A percentile compares a stretch with the other conserved stretches of the same genome.
These are phyloP conservation scores for Fukomys damarensis DNA, from an alignment of 2,113 vertebrate species.

Conservation along the genomic window DNA sequence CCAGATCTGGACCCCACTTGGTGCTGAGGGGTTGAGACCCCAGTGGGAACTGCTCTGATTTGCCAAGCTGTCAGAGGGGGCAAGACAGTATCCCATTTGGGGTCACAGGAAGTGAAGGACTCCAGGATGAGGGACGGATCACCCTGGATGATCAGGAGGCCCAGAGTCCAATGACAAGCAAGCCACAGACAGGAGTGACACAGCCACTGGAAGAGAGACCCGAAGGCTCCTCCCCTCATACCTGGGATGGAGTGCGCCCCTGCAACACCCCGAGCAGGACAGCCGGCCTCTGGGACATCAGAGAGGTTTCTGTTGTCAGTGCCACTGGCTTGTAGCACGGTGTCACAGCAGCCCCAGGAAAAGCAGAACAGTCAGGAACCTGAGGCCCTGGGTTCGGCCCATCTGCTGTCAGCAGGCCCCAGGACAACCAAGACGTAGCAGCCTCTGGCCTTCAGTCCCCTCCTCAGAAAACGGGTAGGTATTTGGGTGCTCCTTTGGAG, in stretches of 20 bases:
- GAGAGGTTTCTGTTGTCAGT: background rate
- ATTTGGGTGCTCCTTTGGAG: background rate
- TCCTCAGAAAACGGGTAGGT: background rate
- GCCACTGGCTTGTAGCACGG: background rate
- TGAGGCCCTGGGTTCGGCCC: background rate
- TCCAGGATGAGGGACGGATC: background rate
- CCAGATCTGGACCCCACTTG: rapidly evolving
- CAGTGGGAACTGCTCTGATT: rapidly evolving
- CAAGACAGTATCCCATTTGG: rapidly evolving
- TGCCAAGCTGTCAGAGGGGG: background rate
- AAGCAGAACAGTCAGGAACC: background rate
- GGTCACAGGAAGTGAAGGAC: background rate
- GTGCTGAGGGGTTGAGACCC: background rate
- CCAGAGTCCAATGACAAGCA: background rate
- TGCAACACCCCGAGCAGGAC: rapidly evolving
- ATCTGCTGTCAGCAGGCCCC: background rate
- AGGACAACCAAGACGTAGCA: background rate
- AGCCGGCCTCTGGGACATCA: background rate
- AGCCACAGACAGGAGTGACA: background rate
- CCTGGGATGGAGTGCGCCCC: background rate
- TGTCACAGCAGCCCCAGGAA: background rate
- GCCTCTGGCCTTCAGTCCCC: background rate
- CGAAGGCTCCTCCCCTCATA: background rate
- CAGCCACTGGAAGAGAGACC: background rate
- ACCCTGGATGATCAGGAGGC: background rate